Evolutionary conservation across 2,113 vertebrate genomes (phyloP).

Genomic region (Chrysemys picta): DNA sequence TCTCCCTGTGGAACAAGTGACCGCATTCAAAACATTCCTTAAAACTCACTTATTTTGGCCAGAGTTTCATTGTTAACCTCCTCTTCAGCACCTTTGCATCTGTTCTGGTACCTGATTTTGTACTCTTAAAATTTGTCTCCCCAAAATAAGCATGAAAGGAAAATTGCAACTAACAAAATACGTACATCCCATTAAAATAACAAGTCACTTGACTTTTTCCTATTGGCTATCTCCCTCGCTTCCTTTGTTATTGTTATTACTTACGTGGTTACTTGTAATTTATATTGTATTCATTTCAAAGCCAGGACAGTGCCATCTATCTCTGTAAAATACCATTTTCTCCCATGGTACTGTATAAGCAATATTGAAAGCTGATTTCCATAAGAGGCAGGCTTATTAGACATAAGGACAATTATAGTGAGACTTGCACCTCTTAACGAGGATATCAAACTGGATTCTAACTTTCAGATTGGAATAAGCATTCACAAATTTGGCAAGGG

Average conservation of each 20-base stretch:
- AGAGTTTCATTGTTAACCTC: not conserved
- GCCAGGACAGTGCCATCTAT: not conserved
- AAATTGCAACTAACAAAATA: not conserved
- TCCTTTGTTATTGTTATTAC: not conserved
- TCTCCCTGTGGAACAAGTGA: not conserved
- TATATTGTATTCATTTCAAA: not conserved
- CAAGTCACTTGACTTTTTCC: not conserved
- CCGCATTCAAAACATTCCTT: not conserved
- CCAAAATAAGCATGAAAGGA: not conserved
- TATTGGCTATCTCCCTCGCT: not conserved
- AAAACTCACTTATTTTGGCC: not conserved
- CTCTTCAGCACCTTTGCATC: not conserved
- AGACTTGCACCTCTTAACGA: not conserved
- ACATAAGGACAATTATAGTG: not conserved
- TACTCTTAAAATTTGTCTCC: not conserved
- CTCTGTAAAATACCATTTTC: not conserved
- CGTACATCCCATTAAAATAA: not conserved
- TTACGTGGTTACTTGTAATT: not conserved
- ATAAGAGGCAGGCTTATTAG: not conserved
- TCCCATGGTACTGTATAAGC: not conserved
- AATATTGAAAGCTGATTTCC: not conserved
- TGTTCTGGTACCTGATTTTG: not conserved
- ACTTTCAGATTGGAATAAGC: not conserved
- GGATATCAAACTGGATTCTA: not conserved
- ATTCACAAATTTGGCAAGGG: not conserved